Base-by-base conservation (phyloP, 2,888 invertebrate species). In the Colletes collaris region DNA sequence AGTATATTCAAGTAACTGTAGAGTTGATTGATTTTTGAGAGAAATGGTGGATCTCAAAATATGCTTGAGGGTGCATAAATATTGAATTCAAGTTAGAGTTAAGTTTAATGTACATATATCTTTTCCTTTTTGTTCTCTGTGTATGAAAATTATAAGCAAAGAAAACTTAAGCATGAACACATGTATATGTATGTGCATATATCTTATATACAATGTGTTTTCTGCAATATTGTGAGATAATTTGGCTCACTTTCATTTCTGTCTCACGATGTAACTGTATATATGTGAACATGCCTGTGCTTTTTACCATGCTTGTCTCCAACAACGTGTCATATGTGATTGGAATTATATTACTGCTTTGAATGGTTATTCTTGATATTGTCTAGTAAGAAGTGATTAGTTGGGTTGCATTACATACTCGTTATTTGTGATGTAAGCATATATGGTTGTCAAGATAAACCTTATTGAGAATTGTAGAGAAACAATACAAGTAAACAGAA, bases 1-100 rank as follows among this genome's bases (percentile, higher is more conserved):
- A 92, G 90, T 92, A 92, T 92, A 91, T 88, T 91, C 90, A 90
- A 92, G 92, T 92, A 92, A 91, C 90, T 85, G 92, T 92, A 92
- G 91, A 90, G 87, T 91, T 91, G 89, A 89, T 90, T 91, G 89
- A 91, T 86, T 89, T 78, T 90, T 89, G 87, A 90, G 82, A 86
- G 86, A 90, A 91, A 85, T 91, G 91, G 91, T 92, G 92, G 91
- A 92, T 90, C 91, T 92, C 91, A 86, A 92, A 91, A 91, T 91
- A 89, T 90, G 90, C 90, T 91, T 89, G 85, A 89, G 86, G 87
- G 87, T 87, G 87, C 86, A 86, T 85, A 83, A 79, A 80, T 76
- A 79, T 81, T 65, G 63, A 78, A 78, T 79, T 83, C 79, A 27
- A 79, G 64, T 86, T 86, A 68, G 72, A 75, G 71, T 82, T 82